phyloP scores from a whole-genome alignment of 2,113 vertebrate genomes.

The Calypte anna region DNA sequence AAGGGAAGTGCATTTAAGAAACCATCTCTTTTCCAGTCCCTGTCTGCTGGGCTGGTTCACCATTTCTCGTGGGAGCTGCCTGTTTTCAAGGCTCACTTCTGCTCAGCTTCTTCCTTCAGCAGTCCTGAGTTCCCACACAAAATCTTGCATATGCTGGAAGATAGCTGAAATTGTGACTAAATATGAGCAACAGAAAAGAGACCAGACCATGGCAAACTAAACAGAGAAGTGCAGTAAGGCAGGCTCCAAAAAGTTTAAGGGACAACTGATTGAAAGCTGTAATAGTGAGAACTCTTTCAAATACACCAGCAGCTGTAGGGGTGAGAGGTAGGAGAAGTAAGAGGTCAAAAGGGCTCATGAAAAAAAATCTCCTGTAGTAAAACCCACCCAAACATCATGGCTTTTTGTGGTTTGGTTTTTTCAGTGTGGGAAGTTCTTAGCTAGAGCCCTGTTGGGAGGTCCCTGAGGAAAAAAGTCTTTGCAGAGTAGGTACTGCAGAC shows the following conservation, averaged over 20 bases:
- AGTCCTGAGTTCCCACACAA: background rate
- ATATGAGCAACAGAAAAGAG: background rate
- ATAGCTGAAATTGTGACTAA: background rate
- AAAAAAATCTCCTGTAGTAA: background rate
- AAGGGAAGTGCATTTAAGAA: background rate
- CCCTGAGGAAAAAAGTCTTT: background rate
- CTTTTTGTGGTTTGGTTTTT: background rate
- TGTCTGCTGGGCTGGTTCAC: background rate
- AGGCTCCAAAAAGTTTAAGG: background rate
- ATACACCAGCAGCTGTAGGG: background rate
- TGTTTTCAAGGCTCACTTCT: background rate
- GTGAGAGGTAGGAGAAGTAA: background rate
- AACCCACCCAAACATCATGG: background rate
- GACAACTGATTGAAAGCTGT: background rate
- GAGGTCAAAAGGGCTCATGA: no score
- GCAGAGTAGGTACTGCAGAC: background rate
- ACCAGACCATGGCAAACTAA: background rate
- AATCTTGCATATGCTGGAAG: background rate
- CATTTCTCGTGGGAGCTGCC: background rate
- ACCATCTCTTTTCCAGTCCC: background rate
- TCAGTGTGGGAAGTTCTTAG: background rate
- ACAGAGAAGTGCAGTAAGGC: background rate
- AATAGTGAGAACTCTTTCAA: background rate
- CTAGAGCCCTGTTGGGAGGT: background rate
- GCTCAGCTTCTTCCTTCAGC: background rate